phyloP scores from a whole-genome alignment of 2,113 vertebrate genomes.

The Cardinalis cardinalis region DNA sequence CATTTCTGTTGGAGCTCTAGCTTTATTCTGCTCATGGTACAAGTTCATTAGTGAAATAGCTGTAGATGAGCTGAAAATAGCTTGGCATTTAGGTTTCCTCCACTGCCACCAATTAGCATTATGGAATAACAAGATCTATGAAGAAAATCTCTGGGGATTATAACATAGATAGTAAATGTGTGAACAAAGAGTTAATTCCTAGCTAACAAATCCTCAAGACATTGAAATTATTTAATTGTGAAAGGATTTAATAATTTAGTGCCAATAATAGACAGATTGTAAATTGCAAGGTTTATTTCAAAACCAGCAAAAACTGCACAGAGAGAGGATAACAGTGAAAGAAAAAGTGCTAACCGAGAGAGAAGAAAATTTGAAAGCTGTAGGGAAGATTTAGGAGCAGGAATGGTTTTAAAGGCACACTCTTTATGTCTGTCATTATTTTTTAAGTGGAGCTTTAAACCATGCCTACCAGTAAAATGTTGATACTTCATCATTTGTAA shows the following conservation, averaged over 20 bases:
- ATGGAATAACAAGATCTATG: slow-evolving; percentile 2
- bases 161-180: not conserved
- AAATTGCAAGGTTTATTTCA: slow-evolving; percentile 25
- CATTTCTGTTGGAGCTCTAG: not conserved
- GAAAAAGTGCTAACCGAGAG: not conserved
- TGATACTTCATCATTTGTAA: slow-evolving; percentile 15
- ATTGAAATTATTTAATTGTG: slow-evolving; percentile 19
- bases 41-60: slow-evolving; percentile 49
- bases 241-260: slow-evolving; percentile 10
- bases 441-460: slow-evolving; percentile 21
- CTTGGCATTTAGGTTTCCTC: slow-evolving; percentile 41
- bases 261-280: slow-evolving; percentile 3
- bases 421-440: slow-evolving; percentile 19
- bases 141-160: not conserved
- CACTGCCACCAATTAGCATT: slow-evolving; percentile 27
- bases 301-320: not conserved
- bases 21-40: slow-evolving; percentile 4
- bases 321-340: not conserved
- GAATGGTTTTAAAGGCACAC: not conserved
- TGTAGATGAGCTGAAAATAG: slow-evolving; percentile 34
- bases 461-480: not conserved
- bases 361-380: slow-evolving; percentile 18
- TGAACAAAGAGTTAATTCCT: slow-evolving; percentile 51
- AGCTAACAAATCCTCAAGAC: slow-evolving; percentile 29
- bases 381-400: slow-evolving; percentile 27